Base-by-base conservation (phyloP, 2,888 invertebrate species). In the Graphium colonna region DNA sequence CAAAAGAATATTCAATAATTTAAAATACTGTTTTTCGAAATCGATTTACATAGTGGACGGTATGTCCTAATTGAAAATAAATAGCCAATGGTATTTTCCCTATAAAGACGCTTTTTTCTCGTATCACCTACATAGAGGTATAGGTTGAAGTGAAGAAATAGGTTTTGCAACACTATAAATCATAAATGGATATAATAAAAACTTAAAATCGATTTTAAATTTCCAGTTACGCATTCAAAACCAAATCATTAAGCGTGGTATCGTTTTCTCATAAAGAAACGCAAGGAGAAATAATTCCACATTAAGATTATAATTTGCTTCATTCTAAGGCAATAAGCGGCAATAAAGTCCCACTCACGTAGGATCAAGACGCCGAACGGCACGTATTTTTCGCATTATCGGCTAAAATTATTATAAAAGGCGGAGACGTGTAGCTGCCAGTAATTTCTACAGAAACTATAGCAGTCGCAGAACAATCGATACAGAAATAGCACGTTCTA, bases 341-440 rank as follows among this genome's bases (percentile, higher is more conserved):
- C 77, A 80, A 82, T 80, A 77, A 76, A 76, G 77, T 75, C 76
- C 70, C 71, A 75, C 79, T 81, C 81, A 77, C 82, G 83, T 83
- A 77, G 70, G 66, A 69, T 72, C 67, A 71, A 74, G 78, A 70
- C 69, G 73, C 70, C 69, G 71, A 74, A 78, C 70, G 73, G 78
- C 88, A 87, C 87, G 86, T 88, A 87, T 82, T 85, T 85, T 86
- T 87, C 85, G 76, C 84, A 86, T 86, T 86, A 87, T 81, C 81
- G 81, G 73, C 77, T 79, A 81, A 87, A 68, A 86, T 87, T 85
- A 86, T 87, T 82, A 79, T 82, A 82, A 82, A 81, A 80, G 77
- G 79, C 36, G 79, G 76, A 78, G 74, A 83, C 82, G 82, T 82
- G 69, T 69, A 75, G 79, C 77, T 73, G 75, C 74, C 75, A 74